A percentile compares a stretch with the other conserved stretches of the same genome.
Conservation (phyloP, 1,140 invertebrate genomes). For the Lasioglossum albipes region DNA sequence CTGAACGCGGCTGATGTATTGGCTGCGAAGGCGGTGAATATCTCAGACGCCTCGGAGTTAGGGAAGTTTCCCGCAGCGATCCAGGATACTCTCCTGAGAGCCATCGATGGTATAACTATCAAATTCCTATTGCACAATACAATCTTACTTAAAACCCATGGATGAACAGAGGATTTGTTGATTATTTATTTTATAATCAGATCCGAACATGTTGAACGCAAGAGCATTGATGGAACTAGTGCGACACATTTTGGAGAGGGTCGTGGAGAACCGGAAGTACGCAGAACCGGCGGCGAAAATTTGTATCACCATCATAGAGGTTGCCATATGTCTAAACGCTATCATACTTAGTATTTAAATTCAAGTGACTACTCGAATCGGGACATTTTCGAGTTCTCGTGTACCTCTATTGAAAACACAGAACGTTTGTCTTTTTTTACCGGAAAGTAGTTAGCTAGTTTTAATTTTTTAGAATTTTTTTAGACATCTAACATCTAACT, state of each 20-base stretch:
- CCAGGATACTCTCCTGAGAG: slow-evolving; percentile 86
- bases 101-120: slow-evolving; percentile 82
- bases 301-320: slow-evolving; percentile 91
- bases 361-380: not conserved
- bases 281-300: slow-evolving; percentile 89
- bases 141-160: not conserved
- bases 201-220: slow-evolving; percentile 89
- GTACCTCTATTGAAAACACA: too few relatives aligned
- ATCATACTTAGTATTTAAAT: not conserved
- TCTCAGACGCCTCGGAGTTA: slow-evolving; percentile 86
- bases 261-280: slow-evolving; percentile 88
- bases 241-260: slow-evolving; percentile 88
- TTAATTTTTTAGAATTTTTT: too few relatives aligned
- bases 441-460: too few relatives aligned
- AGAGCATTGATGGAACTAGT: slow-evolving; percentile 92
- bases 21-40: slow-evolving; percentile 80
- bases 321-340: slow-evolving; percentile 51
- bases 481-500: not conserved
- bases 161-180: not conserved
- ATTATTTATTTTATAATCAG: slow-evolving; percentile 70
- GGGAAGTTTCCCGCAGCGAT: slow-evolving; percentile 87
- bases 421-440: not conserved
- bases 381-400: too few relatives aligned
- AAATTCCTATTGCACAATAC: not conserved
- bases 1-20: slow-evolving; percentile 85